Conservation (phyloP, 2,797 vertebrate species). For the Galagoides demidoff region DNA sequence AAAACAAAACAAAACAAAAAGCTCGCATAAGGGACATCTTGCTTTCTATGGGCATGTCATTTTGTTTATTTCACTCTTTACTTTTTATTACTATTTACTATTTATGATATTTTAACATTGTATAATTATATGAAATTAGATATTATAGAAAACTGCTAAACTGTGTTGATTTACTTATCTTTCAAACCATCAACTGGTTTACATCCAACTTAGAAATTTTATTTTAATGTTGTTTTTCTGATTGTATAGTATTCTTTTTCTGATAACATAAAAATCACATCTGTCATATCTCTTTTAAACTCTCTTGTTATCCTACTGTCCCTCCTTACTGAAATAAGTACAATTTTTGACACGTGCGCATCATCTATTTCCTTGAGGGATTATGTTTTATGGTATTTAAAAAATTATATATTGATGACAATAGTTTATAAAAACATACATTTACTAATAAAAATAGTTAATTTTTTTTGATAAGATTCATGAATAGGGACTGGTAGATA, state of each 20-base stretch:
- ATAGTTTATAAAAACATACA: not conserved
- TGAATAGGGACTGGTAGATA: not conserved
- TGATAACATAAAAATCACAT: not conserved
- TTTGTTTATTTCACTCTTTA: not conserved
- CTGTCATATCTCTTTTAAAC: not conserved
- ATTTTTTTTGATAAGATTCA: not conserved
- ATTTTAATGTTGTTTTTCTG: constrained; percentile 8
- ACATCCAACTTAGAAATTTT: not conserved
- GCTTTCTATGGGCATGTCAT: not conserved
- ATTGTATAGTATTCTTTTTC: not conserved
- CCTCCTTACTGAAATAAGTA: not conserved
- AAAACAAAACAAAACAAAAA: not conserved
- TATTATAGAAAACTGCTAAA: not conserved
- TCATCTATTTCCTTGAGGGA: not conserved
- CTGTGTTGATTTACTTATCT: not conserved
- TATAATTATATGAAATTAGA: not conserved
- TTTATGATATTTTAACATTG: not conserved
- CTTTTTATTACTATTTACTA: not conserved
- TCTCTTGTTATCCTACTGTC: not conserved
- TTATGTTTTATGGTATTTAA: not conserved
- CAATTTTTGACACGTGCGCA: not conserved
- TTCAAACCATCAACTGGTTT: not conserved
- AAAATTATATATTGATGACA: not conserved
- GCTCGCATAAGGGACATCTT: not conserved
- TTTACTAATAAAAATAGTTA: not conserved